Conservation (phyloP, 2,113 vertebrate species). For the Psettodes erumei region DNA sequence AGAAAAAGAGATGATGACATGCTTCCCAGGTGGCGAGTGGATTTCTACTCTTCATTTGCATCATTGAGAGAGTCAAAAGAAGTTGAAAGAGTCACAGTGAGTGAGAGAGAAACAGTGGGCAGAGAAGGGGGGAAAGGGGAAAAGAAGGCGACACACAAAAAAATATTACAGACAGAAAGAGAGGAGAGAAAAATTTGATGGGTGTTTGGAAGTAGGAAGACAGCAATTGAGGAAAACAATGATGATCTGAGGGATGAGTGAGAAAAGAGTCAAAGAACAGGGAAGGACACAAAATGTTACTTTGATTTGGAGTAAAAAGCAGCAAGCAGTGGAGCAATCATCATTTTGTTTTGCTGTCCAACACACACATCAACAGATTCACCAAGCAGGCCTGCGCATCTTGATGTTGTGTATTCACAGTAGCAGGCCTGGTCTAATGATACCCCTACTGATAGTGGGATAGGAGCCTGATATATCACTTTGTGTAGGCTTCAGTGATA, state of each 20-base stretch:
- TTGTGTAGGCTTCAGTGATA: not conserved
- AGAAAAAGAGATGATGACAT: not conserved
- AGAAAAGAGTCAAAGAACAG: conserved; percentile 7
- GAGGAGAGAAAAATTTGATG: conserved; percentile 41
- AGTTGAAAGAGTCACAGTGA: conserved; percentile 1
- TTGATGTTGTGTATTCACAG: conserved; percentile 48
- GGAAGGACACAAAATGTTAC: conserved; percentile 36
- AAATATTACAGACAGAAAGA: not conserved
- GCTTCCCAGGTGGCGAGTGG: conserved; percentile 20
- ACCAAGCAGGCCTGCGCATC: conserved; percentile 20
- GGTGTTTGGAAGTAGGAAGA: conserved; percentile 19
- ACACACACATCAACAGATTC: conserved; percentile 16
- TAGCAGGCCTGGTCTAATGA: conserved; percentile 53
- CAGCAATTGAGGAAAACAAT: conserved; percentile 14
- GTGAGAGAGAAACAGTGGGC: not conserved
- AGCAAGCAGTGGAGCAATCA: conserved; percentile 46
- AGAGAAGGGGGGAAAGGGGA: conserved; percentile 26
- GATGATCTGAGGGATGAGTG: conserved; percentile 1
- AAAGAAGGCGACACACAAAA: conserved; percentile 6
- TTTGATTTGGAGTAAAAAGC: conserved; percentile 41
- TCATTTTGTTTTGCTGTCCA: conserved; percentile 19
- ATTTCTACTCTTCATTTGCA: not conserved
- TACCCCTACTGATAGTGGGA: conserved; percentile 45
- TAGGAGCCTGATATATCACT: conserved; percentile 38
- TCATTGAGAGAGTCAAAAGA: conserved; percentile 8